Percentiles rank a stretch among this genome's conserved stretches.
Evolutionary conservation across 2,888 invertebrate species (phyloP).

Genomic region (Caenorhabditis wallacei): DNA sequence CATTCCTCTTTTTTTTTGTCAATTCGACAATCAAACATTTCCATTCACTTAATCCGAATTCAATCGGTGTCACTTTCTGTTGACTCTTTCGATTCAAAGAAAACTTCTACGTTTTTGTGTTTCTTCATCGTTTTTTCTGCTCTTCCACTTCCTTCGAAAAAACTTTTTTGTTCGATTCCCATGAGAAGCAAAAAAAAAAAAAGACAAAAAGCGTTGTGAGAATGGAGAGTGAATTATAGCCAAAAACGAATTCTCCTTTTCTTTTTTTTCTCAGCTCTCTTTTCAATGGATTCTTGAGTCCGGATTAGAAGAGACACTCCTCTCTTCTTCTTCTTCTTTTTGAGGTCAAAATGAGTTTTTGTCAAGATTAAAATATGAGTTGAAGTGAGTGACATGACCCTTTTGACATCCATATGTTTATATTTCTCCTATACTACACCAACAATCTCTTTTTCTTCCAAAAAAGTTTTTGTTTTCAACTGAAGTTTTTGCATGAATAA

Average conservation of each 20-base stretch:
- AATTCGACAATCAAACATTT: constrained; percentile 48
- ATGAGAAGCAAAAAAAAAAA: constrained; percentile 42
- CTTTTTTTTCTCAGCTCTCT: neutral
- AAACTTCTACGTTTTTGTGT: neutral
- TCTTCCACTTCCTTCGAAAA: constrained; percentile 26
- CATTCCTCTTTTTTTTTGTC: constrained; percentile 23
- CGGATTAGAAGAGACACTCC: constrained; percentile 51
- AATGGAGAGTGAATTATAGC: constrained; percentile 52
- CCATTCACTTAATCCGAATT: constrained; percentile 55
- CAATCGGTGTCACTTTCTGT: constrained; percentile 56
- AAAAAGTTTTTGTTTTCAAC: constrained; percentile 2
- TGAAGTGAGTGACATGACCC: constrained; percentile 38
- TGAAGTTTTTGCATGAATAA: constrained; percentile 1
- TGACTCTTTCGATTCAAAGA: constrained; percentile 31
- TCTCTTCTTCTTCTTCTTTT: too few relatives aligned
- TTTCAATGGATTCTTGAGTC: constrained; percentile 33
- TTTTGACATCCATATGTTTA: constrained; percentile 32
- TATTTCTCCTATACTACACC: constrained; percentile 10
- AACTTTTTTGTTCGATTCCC: constrained; percentile 37
- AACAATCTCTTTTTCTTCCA: constrained; percentile 5
- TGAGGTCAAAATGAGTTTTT: constrained; percentile 60
- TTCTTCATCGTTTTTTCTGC: constrained; percentile 17
- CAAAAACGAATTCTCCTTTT: constrained; percentile 36
- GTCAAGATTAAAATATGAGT: constrained; percentile 4
- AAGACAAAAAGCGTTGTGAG: constrained; percentile 26